phyloP scores from a whole-genome alignment of 2,888 invertebrate species.

The Globia sparganii region DNA sequence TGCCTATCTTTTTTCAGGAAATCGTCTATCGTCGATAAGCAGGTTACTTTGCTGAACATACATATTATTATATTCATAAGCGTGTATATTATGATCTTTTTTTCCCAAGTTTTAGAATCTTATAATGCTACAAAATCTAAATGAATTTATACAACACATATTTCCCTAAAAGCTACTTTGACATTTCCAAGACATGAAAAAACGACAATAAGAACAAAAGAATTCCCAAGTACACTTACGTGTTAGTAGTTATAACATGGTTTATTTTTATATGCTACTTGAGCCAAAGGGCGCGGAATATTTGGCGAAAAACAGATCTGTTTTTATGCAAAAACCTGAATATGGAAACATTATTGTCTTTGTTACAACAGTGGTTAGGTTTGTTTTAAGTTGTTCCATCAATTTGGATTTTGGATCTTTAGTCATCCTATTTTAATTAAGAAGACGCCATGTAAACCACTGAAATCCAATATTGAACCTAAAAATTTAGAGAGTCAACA shows the following conservation, averaged over 20 bases:
- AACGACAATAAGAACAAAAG: conserved; percentile 42
- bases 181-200: conserved; percentile 36
- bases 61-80: neutral
- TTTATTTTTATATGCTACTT: conserved; percentile 42
- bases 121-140: neutral
- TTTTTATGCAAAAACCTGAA: conserved; percentile 15
- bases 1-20: too few species aligned
- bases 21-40: too few species aligned
- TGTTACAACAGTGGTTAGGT: neutral
- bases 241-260: conserved; percentile 37
- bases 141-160: neutral
- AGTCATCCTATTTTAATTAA: conserved; percentile 13
- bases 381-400: conserved; percentile 6
- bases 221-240: conserved; percentile 41
- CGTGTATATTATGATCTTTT: neutral
- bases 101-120: conserved; percentile 1
- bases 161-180: conserved; percentile 30
- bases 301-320: conserved; percentile 8
- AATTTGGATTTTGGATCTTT: conserved; percentile 13
- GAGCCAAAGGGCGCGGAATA: conserved; percentile 19
- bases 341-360: conserved; percentile 15
- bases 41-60: neutral
- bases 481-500: conserved; percentile 35
- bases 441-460: conserved; percentile 2
- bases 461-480: conserved; percentile 7